phyloP scores from a whole-genome alignment of 2,888 invertebrate species.

The Ochropleura leucogaster region DNA sequence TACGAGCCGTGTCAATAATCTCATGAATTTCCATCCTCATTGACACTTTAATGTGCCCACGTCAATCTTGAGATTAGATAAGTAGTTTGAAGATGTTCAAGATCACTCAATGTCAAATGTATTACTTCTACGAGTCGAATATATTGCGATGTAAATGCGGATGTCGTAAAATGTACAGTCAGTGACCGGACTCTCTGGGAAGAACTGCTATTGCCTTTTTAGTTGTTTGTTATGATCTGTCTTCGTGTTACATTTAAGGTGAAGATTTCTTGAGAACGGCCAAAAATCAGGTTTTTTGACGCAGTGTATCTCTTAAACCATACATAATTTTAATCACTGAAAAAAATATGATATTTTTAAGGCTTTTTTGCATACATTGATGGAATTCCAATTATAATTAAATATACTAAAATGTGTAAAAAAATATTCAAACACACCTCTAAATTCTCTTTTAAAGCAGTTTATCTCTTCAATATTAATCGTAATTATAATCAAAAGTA shows the following conservation, averaged over 20 bases:
- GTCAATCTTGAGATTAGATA: slow-evolving; percentile 55
- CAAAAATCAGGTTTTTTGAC: too few relatives aligned
- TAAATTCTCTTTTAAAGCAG: too few relatives aligned
- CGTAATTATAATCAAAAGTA: too few relatives aligned
- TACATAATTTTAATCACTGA: too few relatives aligned
- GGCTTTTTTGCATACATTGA: too few relatives aligned
- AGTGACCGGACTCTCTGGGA: slow-evolving; percentile 57
- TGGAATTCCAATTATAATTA: too few relatives aligned
- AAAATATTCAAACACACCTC: too few relatives aligned
- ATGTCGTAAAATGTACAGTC: slow-evolving; percentile 65
- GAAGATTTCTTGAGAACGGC: too few relatives aligned
- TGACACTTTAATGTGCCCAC: slow-evolving; percentile 42
- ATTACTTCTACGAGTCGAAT: slow-evolving; percentile 55
- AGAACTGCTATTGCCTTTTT: slow-evolving; percentile 35
- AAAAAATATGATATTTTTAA: too few relatives aligned
- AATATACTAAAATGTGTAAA: too few relatives aligned
- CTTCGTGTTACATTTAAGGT: background rate
- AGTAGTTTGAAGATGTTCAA: slow-evolving; percentile 47
- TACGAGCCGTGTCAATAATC: slow-evolving; percentile 53
- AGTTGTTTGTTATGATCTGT: background rate
- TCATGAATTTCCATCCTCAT: slow-evolving; percentile 51
- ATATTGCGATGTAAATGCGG: slow-evolving; percentile 55
- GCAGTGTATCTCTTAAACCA: too few relatives aligned
- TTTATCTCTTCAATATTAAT: too few relatives aligned
- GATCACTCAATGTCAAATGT: slow-evolving; percentile 63